These are phyloP conservation scores for Ochropacha duplaris DNA, from an alignment of 2,888 invertebrate species.

Conservation along the genomic window DNA sequence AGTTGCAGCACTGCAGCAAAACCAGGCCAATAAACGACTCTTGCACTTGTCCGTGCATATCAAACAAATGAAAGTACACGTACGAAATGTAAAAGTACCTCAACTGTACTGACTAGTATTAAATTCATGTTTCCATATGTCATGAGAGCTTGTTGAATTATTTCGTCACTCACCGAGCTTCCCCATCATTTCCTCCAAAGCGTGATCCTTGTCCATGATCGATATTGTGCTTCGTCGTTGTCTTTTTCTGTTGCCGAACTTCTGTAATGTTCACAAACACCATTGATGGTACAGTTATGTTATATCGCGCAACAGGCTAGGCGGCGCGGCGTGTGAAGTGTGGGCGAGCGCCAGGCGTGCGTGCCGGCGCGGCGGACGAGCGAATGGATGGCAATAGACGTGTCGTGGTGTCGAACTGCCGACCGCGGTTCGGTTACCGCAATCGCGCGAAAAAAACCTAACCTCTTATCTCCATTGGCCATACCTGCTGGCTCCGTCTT, in stretches of 20 bases:
- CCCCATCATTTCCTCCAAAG: conserved; percentile 86
- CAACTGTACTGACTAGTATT: conserved; percentile 20
- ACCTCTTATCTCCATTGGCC: conserved; percentile 65
- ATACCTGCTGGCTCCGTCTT: conserved; percentile 40
- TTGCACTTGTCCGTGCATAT: conserved; percentile 23
- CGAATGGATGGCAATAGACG: conserved; percentile 66
- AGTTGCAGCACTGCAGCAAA: conserved; percentile 37
- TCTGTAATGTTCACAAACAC: conserved; percentile 67
- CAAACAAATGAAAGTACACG: conserved; percentile 23
- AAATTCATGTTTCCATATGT: conserved; percentile 47
- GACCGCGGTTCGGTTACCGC: conserved; percentile 60
- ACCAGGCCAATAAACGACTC: conserved; percentile 37
- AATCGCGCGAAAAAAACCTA: conserved; percentile 68
- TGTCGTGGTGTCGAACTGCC: conserved; percentile 56
- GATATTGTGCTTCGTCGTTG: conserved; percentile 19
- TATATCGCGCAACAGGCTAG: conserved; percentile 36
- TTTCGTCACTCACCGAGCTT: conserved; percentile 82
- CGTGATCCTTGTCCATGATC: conserved; percentile 85
- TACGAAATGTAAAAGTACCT: conserved; percentile 38
- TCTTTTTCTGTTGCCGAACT: conserved; percentile 34
- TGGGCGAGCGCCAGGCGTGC: conserved; percentile 59
- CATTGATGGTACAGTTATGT: conserved; percentile 52
- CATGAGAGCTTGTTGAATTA: conserved; percentile 23
- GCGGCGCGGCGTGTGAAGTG: conserved; percentile 39
- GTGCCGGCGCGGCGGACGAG: conserved; percentile 73